Base-by-base conservation (phyloP, 2,888 invertebrate species). In the Tinea trinotella region DNA sequence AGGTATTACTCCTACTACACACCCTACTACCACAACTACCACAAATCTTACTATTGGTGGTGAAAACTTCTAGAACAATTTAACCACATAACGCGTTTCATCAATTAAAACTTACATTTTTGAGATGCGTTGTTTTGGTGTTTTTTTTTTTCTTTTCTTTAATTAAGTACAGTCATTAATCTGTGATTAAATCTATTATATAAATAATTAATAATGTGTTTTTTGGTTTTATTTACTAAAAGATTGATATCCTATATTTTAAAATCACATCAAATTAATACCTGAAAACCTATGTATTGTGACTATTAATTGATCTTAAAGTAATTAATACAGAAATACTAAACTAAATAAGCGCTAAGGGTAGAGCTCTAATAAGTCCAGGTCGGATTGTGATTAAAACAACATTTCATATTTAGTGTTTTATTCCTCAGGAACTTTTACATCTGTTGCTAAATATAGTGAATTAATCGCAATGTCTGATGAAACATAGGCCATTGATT, bases 401-500 rank as follows among this genome's bases (percentile, higher is more conserved):
- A 30, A 7, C 30, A 30, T 30, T 30, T 30, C 30, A 30, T 30
- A 2, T 2, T 4, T 30, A 30, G n/a, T 7, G 7, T 7, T 2
- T 4, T 4, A 30, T 30, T 30, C 7, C 2, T 10, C 7, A 30
- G 30, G 9, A 30, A n/a, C 2, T 12, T 50, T 50, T 13, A 83
- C 74, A 63, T 85, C 85, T 40, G 83, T 83, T 44, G 84, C 83
- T 62, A 79, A 74, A 62, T 83, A 85, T 54, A 85, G 64, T 1
- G 85, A 83, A 62, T 85, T 85, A 46, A 85, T 84, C 40, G 85
- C 85, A 59, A 85, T 83, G 60, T 85, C 85, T 15, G 80, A 80
- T 36, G 85, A 72, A 12, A 85, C 85, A 62, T 77, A 82, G 12
- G 85, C 81, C 85, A 85, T 84, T 2, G 85, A 84, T 60, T 84